These are phyloP conservation scores for Ochlodes sylvanus DNA, from an alignment of 2,888 invertebrate genomes.

Conservation along the genomic window DNA sequence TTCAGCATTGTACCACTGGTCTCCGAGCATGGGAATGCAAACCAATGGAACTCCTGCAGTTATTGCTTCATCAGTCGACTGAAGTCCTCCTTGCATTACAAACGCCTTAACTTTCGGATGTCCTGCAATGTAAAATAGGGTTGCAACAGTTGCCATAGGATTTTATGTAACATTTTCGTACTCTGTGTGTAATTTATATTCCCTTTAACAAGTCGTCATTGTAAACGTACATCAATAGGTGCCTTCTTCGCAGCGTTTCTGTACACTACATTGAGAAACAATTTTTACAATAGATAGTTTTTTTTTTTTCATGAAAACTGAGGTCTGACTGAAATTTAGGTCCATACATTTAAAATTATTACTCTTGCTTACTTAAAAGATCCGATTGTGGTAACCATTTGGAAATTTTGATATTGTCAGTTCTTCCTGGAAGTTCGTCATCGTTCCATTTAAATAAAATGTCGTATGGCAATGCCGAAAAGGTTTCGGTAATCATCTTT, in stretches of 20 bases:
- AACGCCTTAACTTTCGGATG: conserved; percentile 67
- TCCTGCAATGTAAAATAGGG: conserved; percentile 38
- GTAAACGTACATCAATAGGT: too few species aligned
- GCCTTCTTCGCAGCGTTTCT: too few species aligned
- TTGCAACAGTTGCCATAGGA: background rate
- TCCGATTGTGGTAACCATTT: too few species aligned
- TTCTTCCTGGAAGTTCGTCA: conserved; percentile 44
- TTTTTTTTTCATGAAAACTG: too few species aligned
- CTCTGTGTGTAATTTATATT: background rate
- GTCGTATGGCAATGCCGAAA: conserved; percentile 52
- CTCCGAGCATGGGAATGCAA: conserved; percentile 60
- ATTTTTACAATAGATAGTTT: too few species aligned
- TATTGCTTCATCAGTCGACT: conserved; percentile 64
- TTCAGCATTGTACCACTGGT: conserved; percentile 65
- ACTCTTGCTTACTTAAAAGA: conserved; percentile 46
- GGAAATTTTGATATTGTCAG: conserved; percentile 34
- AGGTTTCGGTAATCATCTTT: conserved; percentile 52
- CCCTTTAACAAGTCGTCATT: too few species aligned
- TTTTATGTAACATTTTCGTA: too few species aligned
- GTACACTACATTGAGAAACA: too few species aligned
- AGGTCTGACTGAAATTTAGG: too few species aligned
- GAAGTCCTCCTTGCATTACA: conserved; percentile 64
- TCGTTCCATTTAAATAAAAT: conserved; percentile 54
- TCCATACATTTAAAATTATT: background rate
- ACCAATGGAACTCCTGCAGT: conserved; percentile 57